Evolutionary conservation across 2,888 invertebrate genomes (phyloP).

Genomic region (Ophonus ardosiacus): DNA sequence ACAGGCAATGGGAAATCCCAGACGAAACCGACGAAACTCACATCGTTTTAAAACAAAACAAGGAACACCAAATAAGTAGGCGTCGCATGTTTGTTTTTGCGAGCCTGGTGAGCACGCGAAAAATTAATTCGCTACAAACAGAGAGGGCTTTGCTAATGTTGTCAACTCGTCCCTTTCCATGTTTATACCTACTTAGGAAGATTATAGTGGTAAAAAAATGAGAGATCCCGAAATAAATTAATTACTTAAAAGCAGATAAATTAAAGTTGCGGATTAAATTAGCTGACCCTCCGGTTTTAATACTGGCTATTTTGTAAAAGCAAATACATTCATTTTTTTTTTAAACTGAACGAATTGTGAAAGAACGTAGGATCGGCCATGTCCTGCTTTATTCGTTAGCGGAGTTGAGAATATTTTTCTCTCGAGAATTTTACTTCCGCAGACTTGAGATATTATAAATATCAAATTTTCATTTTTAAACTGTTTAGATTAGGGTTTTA

Average conservation of each 20-base stretch:
- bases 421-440: conserved; percentile 2
- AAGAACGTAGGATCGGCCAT: not conserved
- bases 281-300: too few relatives aligned
- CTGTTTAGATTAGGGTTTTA: not conserved
- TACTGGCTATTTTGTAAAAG: too few relatives aligned
- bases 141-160: not conserved
- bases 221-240: too few relatives aligned
- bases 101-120: conserved; percentile 3
- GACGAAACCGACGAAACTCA: not conserved
- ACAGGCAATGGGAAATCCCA: conserved; percentile 2
- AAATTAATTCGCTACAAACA: conserved; percentile 31
- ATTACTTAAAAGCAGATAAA: too few relatives aligned
- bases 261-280: too few relatives aligned
- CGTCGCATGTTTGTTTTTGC: conserved; percentile 36
- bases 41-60: conserved; percentile 19
- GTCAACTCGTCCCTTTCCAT: not conserved
- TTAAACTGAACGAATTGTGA: not conserved
- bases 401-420: conserved; percentile 7
- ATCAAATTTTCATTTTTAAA: not conserved
- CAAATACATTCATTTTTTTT: too few relatives aligned
- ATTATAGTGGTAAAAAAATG: not conserved
- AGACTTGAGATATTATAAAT: not conserved
- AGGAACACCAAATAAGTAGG: conserved; percentile 43
- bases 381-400: not conserved
- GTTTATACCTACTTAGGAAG: not conserved